Conservation (phyloP, 2,797 vertebrate genomes). For the Mustela erminea region DNA sequence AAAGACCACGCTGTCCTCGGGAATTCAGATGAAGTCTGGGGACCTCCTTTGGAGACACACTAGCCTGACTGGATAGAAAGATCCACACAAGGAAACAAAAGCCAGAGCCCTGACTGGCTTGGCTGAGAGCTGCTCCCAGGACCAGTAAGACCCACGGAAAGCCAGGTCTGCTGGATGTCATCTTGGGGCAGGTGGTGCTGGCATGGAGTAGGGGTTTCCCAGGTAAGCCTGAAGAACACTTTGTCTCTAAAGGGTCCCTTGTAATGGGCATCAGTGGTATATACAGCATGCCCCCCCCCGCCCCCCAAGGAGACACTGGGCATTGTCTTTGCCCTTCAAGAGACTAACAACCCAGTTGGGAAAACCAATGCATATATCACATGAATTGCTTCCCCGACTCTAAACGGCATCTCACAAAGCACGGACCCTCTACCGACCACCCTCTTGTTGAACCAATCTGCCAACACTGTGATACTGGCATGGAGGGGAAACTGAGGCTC, state of each 20-base stretch:
- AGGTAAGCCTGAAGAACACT: neutral
- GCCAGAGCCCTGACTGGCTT: neutral
- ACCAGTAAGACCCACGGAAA: accelerated
- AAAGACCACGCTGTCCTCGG: neutral
- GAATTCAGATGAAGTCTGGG: neutral
- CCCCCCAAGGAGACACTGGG: neutral
- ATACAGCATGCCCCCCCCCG: too few relatives aligned
- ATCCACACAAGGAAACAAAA: neutral
- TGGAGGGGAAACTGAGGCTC: neutral
- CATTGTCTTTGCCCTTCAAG: neutral
- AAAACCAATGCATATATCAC: neutral
- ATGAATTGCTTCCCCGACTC: neutral
- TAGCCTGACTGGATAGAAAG: neutral
- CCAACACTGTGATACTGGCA: accelerated
- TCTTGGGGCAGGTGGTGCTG: neutral
- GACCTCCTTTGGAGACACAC: neutral
- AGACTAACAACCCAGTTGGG: neutral
- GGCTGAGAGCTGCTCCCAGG: neutral
- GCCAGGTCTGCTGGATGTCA: neutral
- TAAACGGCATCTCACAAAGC: neutral
- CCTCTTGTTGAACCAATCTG: accelerated
- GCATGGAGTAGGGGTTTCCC: neutral
- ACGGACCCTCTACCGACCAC: accelerated
- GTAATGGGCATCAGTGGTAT: accelerated
- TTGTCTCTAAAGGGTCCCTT: neutral